A percentile compares a stretch with the other conserved stretches of the same genome.
Conservation (phyloP, 2,888 invertebrate genomes). For the Leptinotarsa rubiginosa region DNA sequence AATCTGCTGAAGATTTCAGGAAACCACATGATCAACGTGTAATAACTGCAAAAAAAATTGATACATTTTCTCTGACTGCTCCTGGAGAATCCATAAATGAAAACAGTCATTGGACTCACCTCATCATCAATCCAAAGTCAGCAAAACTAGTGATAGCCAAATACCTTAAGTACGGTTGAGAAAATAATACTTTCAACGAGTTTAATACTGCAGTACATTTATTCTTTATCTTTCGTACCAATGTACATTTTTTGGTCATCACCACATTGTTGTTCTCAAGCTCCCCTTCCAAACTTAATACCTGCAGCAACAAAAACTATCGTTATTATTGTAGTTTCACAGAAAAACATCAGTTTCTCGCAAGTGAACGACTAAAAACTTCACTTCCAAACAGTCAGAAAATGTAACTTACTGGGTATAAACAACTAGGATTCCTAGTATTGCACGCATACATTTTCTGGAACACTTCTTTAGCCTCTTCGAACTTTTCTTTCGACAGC, state of each 20-base stretch:
- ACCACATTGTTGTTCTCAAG: constrained; percentile 49
- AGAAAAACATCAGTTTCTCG: too few species aligned
- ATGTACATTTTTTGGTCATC: constrained; percentile 32
- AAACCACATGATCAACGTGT: constrained; percentile 77
- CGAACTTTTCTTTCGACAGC: constrained; percentile 68
- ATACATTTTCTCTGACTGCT: neutral
- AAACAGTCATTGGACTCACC: constrained; percentile 60
- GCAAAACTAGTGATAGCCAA: constrained; percentile 71
- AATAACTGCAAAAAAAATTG: constrained; percentile 66
- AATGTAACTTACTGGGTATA: constrained; percentile 67
- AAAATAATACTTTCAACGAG: constrained; percentile 64
- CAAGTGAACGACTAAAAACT: too few species aligned
- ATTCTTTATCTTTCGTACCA: constrained; percentile 13
- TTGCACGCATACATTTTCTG: constrained; percentile 70
- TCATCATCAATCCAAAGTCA: constrained; percentile 74
- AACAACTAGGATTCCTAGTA: constrained; percentile 65
- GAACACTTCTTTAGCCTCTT: constrained; percentile 69
- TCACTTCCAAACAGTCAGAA: neutral
- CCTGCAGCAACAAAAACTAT: constrained; percentile 43
- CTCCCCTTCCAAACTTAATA: constrained; percentile 55
- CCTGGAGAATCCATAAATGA: neutral
- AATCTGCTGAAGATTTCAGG: constrained; percentile 77
- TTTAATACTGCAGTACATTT: constrained; percentile 35
- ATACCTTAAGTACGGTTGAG: constrained; percentile 69
- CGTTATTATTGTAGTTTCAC: too few species aligned